Base-by-base conservation (phyloP, 2,797 vertebrate species). In the Lycodopsis pacificus region DNA sequence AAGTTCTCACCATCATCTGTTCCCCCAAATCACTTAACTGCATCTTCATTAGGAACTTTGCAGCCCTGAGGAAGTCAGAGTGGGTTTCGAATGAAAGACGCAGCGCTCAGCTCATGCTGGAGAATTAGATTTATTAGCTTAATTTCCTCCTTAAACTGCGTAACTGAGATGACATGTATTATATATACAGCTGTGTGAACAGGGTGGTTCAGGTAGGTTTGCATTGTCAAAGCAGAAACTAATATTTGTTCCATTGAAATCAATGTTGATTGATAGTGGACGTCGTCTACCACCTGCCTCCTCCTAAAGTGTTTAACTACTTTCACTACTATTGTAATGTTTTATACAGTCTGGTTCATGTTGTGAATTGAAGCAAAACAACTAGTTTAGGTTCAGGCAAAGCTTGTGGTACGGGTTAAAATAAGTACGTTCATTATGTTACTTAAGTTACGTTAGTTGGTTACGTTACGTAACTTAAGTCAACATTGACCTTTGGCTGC, bases 1-100 rank as follows among this genome's bases (percentile, higher is more conserved):
- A 88, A 83, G 82, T 89, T 84, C 87, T 90, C 86, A 81, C 82
- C 81, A 68, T 91, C 88, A 88, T 89, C 88, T 86, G 83, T 88
- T 87, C 76, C 80, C 77, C 70, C 34, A 80, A 89, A 87, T 89
- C 85, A 83, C 85, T 85, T 86, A 88, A 86, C 85, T 78, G 64
- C 51, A 73, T 88, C 87, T 89, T 88, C 85, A 89, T 91, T 85
- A 85, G 79, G 73, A 88, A 79, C 73, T 64, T 66, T 82, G 61
- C 78, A 76, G 69, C 32, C 49, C 27, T 49, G n/a, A 82, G 71
- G 67, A 84, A 80, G 76, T 76, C 72, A 34, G 1, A 14, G 34
- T 9, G 64, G 68, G 56, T 32, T 44, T 62, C 0, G 4, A 19
- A 14, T 54, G 61, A 58, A 69, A 49, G 65, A 73, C 0, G 7